A percentile compares a stretch with the other conserved stretches of the same genome.
Evolutionary conservation across 2,113 vertebrate genomes (phyloP).

Genomic region (Climacteris rufus): DNA sequence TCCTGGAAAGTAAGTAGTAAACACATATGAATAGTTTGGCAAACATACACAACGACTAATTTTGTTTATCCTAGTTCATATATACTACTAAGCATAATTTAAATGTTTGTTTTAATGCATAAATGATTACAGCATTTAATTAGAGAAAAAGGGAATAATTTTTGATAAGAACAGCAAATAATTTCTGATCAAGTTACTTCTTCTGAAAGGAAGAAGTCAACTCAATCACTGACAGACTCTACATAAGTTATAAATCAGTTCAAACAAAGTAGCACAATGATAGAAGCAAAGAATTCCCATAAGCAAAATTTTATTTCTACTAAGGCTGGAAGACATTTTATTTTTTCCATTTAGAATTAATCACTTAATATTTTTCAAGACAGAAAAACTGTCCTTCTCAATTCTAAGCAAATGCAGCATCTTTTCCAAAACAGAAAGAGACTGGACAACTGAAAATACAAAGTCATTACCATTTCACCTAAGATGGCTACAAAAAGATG

Average conservation of each 20-base stretch:
- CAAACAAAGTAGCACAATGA: not conserved
- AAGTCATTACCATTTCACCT: not conserved
- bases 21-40: not conserved
- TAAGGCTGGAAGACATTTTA: not conserved
- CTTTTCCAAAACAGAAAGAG: not conserved
- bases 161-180: not conserved
- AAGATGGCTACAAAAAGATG: not conserved
- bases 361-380: not conserved
- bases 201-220: not conserved
- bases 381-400: not conserved
- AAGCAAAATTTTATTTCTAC: not conserved
- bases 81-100: not conserved
- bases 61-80: not conserved
- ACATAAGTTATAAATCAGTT: not conserved
- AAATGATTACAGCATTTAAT: not conserved
- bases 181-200: not conserved
- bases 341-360: not conserved
- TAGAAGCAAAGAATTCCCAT: not conserved
- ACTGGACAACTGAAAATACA: not conserved
- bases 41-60: not conserved
- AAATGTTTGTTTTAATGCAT: not conserved
- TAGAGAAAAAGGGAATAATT: not conserved
- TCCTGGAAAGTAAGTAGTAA: slow-evolving; percentile 73
- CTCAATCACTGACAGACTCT: not conserved
- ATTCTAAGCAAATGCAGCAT: not conserved